A percentile compares a stretch with the other conserved stretches of the same genome.
Conservation (phyloP, 2,797 vertebrate genomes). For the Spinibarbus caldwelli region DNA sequence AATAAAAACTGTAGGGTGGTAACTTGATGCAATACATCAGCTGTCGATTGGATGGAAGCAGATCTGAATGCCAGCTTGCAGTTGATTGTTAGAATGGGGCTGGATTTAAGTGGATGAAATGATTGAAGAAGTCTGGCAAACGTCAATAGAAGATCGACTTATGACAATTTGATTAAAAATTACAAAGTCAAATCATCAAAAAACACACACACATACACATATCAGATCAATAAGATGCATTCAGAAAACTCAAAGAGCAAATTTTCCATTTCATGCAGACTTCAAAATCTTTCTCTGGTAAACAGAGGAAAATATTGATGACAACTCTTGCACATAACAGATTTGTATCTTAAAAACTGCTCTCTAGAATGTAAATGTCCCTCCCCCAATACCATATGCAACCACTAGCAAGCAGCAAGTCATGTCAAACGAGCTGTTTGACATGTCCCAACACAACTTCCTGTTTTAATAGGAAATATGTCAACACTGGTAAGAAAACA, state of each 20-base stretch:
- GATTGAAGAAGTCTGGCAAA: not conserved
- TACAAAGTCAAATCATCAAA: not conserved
- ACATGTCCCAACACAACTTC: slow-evolving; percentile 9
- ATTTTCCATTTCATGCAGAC: not conserved
- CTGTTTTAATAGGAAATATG: not conserved
- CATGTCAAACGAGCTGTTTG: no score
- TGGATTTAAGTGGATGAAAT: not conserved
- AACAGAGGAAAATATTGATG: not conserved
- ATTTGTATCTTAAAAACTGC: not conserved
- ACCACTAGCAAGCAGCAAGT: not conserved
- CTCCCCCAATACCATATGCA: not conserved
- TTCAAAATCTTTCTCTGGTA: not conserved
- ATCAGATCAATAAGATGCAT: not conserved
- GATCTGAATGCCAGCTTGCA: not conserved
- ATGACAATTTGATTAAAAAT: not conserved
- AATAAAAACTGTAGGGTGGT: no score
- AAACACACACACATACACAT: not conserved
- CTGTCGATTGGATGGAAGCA: not conserved
- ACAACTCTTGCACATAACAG: not conserved
- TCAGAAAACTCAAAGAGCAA: not conserved
- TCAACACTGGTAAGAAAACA: not conserved
- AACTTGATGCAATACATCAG: not conserved
- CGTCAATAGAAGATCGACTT: not conserved
- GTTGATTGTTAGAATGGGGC: not conserved
- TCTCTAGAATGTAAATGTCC: not conserved